Evolutionary conservation across 2,888 invertebrate species (phyloP).

Genomic region (Drosophila paramelanica): DNA sequence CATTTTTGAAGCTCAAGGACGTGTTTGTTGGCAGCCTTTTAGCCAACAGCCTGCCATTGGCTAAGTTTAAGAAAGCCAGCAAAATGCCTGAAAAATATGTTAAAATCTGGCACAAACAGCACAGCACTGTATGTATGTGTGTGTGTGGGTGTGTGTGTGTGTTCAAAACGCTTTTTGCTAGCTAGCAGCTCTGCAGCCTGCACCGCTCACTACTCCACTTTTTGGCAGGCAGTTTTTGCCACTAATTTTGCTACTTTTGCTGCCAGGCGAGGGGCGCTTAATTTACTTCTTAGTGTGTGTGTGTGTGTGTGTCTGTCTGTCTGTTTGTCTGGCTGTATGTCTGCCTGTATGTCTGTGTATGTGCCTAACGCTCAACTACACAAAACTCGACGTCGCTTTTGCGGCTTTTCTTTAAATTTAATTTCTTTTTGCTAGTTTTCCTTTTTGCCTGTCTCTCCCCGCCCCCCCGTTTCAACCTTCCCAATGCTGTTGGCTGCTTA

Average conservation of each 20-base stretch:
- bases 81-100: slow-evolving; percentile 43
- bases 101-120: slow-evolving; percentile 31
- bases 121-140: slow-evolving; percentile 6
- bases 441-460: background rate
- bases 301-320: slow-evolving; percentile 3
- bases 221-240: slow-evolving; percentile 58
- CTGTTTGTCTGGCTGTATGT: slow-evolving; percentile 24
- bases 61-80: slow-evolving; percentile 64
- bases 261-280: slow-evolving; percentile 43
- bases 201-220: slow-evolving; percentile 9
- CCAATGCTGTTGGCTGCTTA: slow-evolving; percentile 54
- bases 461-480: background rate
- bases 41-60: slow-evolving; percentile 27
- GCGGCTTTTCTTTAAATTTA: slow-evolving; percentile 74
- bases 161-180: slow-evolving; percentile 12
- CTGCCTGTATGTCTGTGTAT: slow-evolving; percentile 24
- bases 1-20: slow-evolving; percentile 71
- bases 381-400: slow-evolving; percentile 47
- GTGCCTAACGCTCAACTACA: slow-evolving; percentile 58
- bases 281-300: slow-evolving; percentile 44
- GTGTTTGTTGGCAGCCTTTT: slow-evolving; percentile 43
- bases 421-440: slow-evolving; percentile 79
- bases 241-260: slow-evolving; percentile 64
- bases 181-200: slow-evolving; percentile 6
- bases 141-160: slow-evolving; percentile 15